Evolutionary conservation across 2,888 invertebrate genomes (phyloP).

Genomic region (Eilema sororculum): DNA sequence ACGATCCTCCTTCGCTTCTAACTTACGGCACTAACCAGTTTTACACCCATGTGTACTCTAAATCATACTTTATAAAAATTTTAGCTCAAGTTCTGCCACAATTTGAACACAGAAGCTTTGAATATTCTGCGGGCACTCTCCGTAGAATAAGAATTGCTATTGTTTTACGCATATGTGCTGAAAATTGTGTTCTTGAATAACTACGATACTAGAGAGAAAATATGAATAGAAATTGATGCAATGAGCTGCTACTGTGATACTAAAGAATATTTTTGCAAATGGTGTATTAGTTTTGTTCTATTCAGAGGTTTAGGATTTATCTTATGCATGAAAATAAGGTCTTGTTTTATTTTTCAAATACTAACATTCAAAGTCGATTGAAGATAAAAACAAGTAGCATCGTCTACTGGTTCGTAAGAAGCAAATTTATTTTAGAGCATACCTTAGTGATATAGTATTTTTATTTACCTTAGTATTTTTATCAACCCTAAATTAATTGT

Average conservation of each 20-base stretch:
- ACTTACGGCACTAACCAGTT: conserved; percentile 18
- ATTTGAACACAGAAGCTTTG: conserved; percentile 27
- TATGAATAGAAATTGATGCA: conserved; percentile 27
- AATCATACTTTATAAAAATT: conserved; percentile 57
- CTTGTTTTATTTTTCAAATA: not conserved
- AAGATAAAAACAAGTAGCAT: not conserved
- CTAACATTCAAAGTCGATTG: not conserved
- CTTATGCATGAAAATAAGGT: too few relatives aligned
- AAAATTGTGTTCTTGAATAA: conserved; percentile 26
- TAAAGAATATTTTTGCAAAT: conserved; percentile 14
- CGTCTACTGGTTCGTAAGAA: not conserved
- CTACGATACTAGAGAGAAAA: conserved; percentile 16
- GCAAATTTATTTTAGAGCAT: not conserved
- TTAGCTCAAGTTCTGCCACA: conserved; percentile 47
- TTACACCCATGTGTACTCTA: conserved; percentile 42
- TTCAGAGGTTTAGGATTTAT: conserved; percentile 5
- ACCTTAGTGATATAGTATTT: too few relatives aligned
- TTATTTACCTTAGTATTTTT: too few relatives aligned
- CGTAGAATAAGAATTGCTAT: conserved; percentile 29
- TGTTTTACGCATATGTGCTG: conserved; percentile 27
- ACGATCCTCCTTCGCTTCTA: not conserved
- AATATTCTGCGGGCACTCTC: conserved; percentile 22
- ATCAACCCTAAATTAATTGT: not conserved
- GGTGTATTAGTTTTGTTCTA: not conserved
- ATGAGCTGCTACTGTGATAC: conserved; percentile 18